These are phyloP conservation scores for Falco novaeseelandiae DNA, from an alignment of 2,797 vertebrate genomes.

Conservation along the genomic window DNA sequence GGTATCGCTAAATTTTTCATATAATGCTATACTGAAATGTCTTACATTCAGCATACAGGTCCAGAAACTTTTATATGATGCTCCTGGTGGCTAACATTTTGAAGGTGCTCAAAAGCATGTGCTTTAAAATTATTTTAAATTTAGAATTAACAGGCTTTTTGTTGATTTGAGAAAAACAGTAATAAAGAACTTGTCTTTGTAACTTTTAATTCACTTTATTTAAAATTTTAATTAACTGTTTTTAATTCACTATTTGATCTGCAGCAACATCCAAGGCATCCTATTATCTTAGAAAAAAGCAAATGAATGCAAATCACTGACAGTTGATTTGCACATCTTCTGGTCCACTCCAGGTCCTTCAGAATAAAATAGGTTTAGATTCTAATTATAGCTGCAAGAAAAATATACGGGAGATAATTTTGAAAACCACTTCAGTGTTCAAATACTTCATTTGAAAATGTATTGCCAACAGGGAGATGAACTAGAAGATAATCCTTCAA, in stretches of 20 bases:
- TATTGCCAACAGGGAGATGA: conserved; percentile 64
- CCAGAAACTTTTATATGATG: not conserved
- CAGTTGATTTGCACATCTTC: conserved; percentile 45
- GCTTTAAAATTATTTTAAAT: not conserved
- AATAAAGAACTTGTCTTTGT: not conserved
- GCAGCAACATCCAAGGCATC: conserved; percentile 41
- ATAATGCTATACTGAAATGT: not conserved
- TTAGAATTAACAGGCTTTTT: not conserved
- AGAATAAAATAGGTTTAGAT: conserved; percentile 60
- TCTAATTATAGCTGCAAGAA: conserved; percentile 63
- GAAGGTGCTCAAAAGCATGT: not conserved
- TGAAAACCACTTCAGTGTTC: conserved; percentile 56
- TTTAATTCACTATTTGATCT: conserved; percentile 62
- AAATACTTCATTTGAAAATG: conserved; percentile 71
- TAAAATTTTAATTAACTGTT: conserved; percentile 49
- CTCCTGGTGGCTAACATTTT: not conserved
- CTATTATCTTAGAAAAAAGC: conserved; percentile 44
- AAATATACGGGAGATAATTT: conserved; percentile 59
- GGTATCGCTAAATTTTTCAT: not conserved
- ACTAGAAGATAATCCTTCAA: conserved; percentile 67
- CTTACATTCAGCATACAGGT: not conserved
- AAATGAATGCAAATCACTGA: conserved; percentile 49
- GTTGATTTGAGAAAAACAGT: not conserved
- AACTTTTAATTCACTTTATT: conserved; percentile 34
- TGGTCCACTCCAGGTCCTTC: conserved; percentile 62